phyloP scores from a whole-genome alignment of 2,888 invertebrate species.

The Craniophora ligustri region DNA sequence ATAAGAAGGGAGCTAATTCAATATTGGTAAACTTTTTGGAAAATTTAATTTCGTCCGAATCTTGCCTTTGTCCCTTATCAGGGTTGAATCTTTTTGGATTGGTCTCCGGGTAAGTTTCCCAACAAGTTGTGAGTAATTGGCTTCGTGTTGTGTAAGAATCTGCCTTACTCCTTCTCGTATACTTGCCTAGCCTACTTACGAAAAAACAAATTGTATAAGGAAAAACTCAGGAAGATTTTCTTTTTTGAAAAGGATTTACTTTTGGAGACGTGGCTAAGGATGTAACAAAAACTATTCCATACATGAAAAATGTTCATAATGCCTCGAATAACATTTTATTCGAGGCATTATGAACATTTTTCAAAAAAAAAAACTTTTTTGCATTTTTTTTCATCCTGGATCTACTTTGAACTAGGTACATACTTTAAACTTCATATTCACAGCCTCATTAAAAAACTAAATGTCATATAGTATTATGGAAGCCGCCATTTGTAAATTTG shows the following conservation, averaged over 20 bases:
- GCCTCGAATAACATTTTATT: too few species aligned
- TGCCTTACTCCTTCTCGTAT: slow-evolving; percentile 14
- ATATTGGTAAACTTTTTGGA: slow-evolving; percentile 42
- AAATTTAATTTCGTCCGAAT: slow-evolving; percentile 49
- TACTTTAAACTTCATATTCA: slow-evolving; percentile 1
- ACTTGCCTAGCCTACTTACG: slow-evolving; percentile 21
- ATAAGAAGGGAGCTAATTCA: slow-evolving; percentile 28
- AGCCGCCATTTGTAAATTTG: slow-evolving; percentile 27
- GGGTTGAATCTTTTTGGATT: slow-evolving; percentile 38
- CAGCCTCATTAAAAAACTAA: slow-evolving; percentile 33
- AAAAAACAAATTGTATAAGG: too few species aligned
- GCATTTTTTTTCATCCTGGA: too few species aligned
- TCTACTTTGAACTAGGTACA: too few species aligned
- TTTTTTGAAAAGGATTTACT: too few species aligned
- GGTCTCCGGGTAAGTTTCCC: slow-evolving; percentile 38
- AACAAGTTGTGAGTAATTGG: slow-evolving; percentile 55
- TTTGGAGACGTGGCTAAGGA: too few species aligned
- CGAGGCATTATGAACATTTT: too few species aligned
- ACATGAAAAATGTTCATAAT: too few species aligned
- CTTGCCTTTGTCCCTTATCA: slow-evolving; percentile 44
- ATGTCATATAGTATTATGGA: slow-evolving; percentile 20
- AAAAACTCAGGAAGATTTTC: too few species aligned
- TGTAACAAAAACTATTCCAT: too few species aligned
- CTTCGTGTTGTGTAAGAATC: slow-evolving; percentile 41
- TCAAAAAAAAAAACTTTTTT: too few species aligned